These are phyloP conservation scores for Brachypodius melanocephalos DNA, from an alignment of 2,113 vertebrate species.

Conservation along the genomic window DNA sequence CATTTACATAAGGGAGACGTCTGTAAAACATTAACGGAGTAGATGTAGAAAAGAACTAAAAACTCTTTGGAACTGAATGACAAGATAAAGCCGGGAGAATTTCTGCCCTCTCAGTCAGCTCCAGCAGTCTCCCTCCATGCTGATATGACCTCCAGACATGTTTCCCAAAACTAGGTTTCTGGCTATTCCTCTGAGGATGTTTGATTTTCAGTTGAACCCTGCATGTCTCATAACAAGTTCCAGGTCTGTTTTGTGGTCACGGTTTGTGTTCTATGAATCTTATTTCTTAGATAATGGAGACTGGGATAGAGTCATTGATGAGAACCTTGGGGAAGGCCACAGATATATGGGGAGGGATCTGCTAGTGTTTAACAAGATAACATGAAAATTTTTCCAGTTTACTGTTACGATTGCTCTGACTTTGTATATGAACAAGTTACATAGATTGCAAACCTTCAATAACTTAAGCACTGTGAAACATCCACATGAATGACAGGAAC, in stretches of 20 bases:
- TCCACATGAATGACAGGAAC: not conserved
- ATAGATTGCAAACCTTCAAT: not conserved
- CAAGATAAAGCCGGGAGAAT: not conserved
- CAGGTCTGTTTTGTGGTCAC: not conserved
- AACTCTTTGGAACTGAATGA: not conserved
- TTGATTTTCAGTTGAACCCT: not conserved
- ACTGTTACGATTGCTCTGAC: not conserved
- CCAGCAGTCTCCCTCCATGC: not conserved
- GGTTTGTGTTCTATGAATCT: not conserved
- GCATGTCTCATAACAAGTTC: not conserved
- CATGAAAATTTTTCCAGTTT: not conserved
- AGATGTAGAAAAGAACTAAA: not conserved
- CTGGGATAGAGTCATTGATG: not conserved
- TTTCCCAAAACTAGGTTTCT: not conserved
- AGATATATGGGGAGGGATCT: not conserved
- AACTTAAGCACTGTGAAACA: not conserved
- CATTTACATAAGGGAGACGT: not conserved
- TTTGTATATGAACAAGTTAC: not conserved
- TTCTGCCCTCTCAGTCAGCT: not conserved
- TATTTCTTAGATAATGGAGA: not conserved
- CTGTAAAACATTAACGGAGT: constrained; percentile 21
- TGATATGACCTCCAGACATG: not conserved
- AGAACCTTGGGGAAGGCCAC: not conserved
- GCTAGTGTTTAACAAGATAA: not conserved
- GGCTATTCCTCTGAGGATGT: not conserved